Base-by-base conservation (phyloP, 1,140 invertebrate species). In the Hylaeus anthracinus region DNA sequence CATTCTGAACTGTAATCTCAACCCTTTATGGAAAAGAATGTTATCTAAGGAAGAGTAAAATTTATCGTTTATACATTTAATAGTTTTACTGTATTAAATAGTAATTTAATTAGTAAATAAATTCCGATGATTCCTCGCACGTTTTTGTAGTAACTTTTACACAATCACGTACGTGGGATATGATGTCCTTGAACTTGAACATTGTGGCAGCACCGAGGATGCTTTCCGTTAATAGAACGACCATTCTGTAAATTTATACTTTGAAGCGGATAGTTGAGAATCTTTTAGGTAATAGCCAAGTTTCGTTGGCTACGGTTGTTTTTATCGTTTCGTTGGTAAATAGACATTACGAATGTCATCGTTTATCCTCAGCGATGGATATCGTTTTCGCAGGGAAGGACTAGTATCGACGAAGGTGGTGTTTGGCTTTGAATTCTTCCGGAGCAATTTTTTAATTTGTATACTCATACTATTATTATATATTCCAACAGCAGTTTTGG, bases 91-190 rank as follows among this genome's bases (percentile, higher is more conserved):
- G 45, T 48, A 48, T 48, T 48, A 6, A 48, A 48, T 5, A 48
- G 8, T 48, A 48, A 48, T 48, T 48, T 0, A 48, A 26, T 26
- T 26, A 26, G 26, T 26, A 26, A 26, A 26, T 26, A 26, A 26
- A 1, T 66, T 26, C 65, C 53, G 41, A 79, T 73, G 53, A 51
- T 66, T 64, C 69, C 8, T 60, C 45, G 2, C 14, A 26, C 15
- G 10, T 45, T 60, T 64, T 14, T 53, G 69, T 61, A 9, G 41
- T 53, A 37, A 73, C 72, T 79, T 53, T 14, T 41, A 74, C 10
- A 41, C 43, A 51, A 10, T 37, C 39, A 37, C 45, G 10, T 8
- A 12, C 10, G 48, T 65, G 48, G 12, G 5, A 8, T 65, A 43
- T 14, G 5, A 4, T 4, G 58, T 53, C 43, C 70, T 51, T 2